Base-by-base conservation (phyloP, 2,113 vertebrate genomes). In the Trematocara unimaculatum region DNA sequence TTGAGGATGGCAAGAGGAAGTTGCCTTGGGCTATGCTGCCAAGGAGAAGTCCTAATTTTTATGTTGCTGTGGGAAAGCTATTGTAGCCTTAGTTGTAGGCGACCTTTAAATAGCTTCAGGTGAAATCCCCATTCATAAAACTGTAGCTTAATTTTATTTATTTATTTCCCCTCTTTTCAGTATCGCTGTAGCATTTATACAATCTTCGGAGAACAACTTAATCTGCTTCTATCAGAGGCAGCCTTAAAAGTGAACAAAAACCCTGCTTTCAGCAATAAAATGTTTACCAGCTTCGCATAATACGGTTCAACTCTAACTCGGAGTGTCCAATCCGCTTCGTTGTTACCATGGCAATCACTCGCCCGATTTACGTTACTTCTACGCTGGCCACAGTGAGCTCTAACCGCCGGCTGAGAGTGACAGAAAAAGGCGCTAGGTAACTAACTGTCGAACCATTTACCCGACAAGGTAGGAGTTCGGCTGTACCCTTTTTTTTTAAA, bases 301-400 rank as follows among this genome's bases (percentile, higher is more conserved):
- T 79, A 47, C 55, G 38, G 58, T 23, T 78, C 78, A 70, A 54
- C 82, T 82, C 15, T 81, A 74, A 89, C 85, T 54, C 85, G 81
- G 87, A 85, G 72, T 84, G 91, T 90, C 87, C 86, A 62, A 79
- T 74, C 90, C 91, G 90, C 91, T 90, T 88, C 89, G 4, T 77
- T 88, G 94, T 96, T 95, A 92, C 94, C 94, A 96, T 96, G 94
- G 95, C 88, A 93, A 96, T 94, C 78, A 47, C 64, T 93, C 87
- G 62, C 53, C 82, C 82, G 87, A 72, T 97, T 93, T 93, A 86
- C 86, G 91, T 88, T 88, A 84, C 93, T 56, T 84, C 72, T 78
- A 31, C 26, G 70, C 42, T 49, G 55, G 33, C 54, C 38, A 31
- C 80, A 33, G 83, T 83, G 40, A 3, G 54, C 81, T 56, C 5